Evolutionary conservation across 2,797 vertebrate species (phyloP).

Genomic region (Cynopterus sphinx): DNA sequence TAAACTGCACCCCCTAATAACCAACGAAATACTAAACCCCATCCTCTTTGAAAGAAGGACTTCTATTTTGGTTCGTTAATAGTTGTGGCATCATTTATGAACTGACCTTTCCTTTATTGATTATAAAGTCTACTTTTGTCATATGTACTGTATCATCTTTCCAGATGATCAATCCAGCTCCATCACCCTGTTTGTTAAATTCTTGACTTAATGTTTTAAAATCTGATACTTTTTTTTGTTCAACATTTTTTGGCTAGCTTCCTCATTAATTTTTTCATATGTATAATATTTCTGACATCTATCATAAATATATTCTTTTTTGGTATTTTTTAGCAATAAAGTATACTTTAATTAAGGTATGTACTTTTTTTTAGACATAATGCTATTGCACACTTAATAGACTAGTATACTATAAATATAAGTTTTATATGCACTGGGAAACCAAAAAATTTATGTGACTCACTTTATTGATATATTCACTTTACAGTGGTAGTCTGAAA

Average conservation of each 20-base stretch:
- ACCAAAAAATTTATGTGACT: too few relatives aligned
- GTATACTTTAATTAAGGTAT: too few relatives aligned
- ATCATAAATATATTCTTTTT: neutral
- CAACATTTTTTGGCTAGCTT: neutral
- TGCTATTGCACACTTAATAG: too few relatives aligned
- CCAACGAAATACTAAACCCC: neutral
- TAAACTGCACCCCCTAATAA: neutral
- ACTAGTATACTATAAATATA: too few relatives aligned
- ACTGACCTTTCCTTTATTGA: neutral
- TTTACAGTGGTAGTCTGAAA: too few relatives aligned
- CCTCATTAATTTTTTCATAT: neutral
- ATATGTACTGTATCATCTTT: neutral
- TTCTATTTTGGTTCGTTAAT: neutral
- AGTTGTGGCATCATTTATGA: neutral
- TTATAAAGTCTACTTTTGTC: slow-evolving; percentile 11
- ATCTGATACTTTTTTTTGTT: neutral
- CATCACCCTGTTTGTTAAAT: neutral
- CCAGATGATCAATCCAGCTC: neutral
- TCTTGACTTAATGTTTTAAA: neutral
- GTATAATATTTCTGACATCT: neutral
- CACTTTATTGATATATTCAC: too few relatives aligned
- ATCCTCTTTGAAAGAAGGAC: neutral
- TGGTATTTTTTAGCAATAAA: too few relatives aligned
- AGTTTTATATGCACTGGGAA: too few relatives aligned
- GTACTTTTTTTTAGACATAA: too few relatives aligned